phyloP scores from a whole-genome alignment of 2,888 invertebrate genomes.

The Argyresthia goedartella region DNA sequence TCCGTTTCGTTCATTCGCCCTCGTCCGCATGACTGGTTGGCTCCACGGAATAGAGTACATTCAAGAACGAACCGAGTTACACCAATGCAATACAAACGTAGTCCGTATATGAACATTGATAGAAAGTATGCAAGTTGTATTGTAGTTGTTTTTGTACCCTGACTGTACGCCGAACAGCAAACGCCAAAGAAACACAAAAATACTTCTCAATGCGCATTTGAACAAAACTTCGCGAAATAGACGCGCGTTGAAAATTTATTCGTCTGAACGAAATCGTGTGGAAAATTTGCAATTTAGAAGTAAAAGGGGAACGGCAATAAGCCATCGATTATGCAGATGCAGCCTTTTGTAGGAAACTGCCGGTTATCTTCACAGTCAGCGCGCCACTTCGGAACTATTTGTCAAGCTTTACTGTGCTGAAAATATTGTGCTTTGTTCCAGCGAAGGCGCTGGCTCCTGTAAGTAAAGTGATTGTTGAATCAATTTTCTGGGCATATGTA shows the following conservation, averaged over 20 bases:
- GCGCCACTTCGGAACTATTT: slow-evolving; percentile 49
- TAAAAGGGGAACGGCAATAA: slow-evolving; percentile 67
- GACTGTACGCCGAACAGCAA: too few relatives aligned
- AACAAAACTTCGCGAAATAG: slow-evolving; percentile 2
- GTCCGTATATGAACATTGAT: too few relatives aligned
- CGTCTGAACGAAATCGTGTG: slow-evolving; percentile 60
- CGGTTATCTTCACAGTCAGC: slow-evolving; percentile 60
- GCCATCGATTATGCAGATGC: slow-evolving; percentile 69
- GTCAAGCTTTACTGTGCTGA: slow-evolving; percentile 42
- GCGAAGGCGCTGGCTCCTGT: slow-evolving; percentile 4
- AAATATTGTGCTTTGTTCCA: slow-evolving; percentile 24
- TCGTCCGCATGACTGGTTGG: too few relatives aligned
- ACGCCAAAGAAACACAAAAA: neutral
- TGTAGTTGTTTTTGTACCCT: too few relatives aligned
- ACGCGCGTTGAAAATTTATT: slow-evolving; percentile 61
- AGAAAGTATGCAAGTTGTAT: too few relatives aligned
- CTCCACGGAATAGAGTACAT: too few relatives aligned
- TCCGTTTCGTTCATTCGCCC: too few relatives aligned
- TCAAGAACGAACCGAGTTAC: too few relatives aligned
- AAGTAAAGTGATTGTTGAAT: neutral
- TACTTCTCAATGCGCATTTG: neutral
- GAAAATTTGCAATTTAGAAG: slow-evolving; percentile 71
- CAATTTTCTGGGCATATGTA: neutral
- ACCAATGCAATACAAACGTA: too few relatives aligned
- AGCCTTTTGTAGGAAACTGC: slow-evolving; percentile 56